Conservation (phyloP, 2,888 invertebrate species). For the Eristalis tenax region DNA sequence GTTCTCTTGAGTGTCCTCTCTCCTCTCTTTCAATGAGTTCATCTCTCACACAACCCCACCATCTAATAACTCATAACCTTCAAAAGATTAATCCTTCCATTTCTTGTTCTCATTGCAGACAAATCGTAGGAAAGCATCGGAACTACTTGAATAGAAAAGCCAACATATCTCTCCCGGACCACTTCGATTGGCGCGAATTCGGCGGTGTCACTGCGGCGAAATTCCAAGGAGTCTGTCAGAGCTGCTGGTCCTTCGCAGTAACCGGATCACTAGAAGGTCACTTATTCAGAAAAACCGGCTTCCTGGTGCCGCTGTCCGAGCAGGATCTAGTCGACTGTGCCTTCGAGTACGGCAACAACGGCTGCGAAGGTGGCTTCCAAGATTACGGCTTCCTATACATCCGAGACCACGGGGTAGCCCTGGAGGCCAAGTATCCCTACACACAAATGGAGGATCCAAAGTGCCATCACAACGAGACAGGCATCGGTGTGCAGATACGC, state of each 20-base stretch:
- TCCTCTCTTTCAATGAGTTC: no score
- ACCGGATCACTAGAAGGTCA: slow-evolving; percentile 79
- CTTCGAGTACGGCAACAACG: slow-evolving; percentile 78
- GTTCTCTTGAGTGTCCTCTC: no score
- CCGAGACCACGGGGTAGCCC: slow-evolving; percentile 78
- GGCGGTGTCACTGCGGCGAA: slow-evolving; percentile 79
- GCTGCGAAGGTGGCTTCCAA: slow-evolving; percentile 80
- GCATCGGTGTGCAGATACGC: slow-evolving; percentile 75
- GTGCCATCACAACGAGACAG: slow-evolving; percentile 78
- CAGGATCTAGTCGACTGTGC: slow-evolving; percentile 81
- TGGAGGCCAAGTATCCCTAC: slow-evolving; percentile 79
- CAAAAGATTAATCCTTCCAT: no score
- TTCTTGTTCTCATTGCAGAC: slow-evolving; percentile 69
- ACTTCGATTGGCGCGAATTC: slow-evolving; percentile 79
- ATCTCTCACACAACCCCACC: no score
- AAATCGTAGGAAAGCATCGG: slow-evolving; percentile 75
- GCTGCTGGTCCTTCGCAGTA: slow-evolving; percentile 79
- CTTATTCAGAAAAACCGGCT: slow-evolving; percentile 78
- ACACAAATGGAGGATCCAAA: slow-evolving; percentile 76
- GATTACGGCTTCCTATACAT: slow-evolving; percentile 80
- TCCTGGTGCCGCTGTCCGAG: slow-evolving; percentile 78
- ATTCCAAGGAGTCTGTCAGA: slow-evolving; percentile 78
- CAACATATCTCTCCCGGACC: slow-evolving; percentile 75
- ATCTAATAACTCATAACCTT: no score
- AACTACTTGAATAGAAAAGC: slow-evolving; percentile 74